phyloP scores from a whole-genome alignment of 1,140 invertebrate species.

The Psix sp. region DNA sequence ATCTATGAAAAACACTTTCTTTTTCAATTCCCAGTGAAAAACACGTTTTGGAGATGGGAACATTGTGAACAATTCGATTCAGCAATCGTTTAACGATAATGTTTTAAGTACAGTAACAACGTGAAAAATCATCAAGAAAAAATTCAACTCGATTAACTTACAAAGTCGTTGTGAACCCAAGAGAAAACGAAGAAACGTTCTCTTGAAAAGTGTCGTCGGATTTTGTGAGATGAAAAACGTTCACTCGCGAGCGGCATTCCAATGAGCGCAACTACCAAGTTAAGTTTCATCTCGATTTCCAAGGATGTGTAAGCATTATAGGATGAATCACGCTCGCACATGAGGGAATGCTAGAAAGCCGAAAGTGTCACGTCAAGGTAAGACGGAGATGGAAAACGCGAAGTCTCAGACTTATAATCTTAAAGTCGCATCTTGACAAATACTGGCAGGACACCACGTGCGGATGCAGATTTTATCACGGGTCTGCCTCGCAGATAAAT shows the following conservation, averaged over 20 bases:
- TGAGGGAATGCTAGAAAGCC: not conserved
- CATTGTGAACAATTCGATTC: too few relatives aligned
- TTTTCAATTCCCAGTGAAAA: too few relatives aligned
- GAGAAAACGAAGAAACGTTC: constrained; percentile 31
- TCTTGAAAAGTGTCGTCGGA: constrained; percentile 37
- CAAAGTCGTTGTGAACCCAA: constrained; percentile 24
- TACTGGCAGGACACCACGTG: constrained; percentile 72
- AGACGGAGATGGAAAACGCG: constrained; percentile 3
- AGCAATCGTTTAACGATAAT: not conserved
- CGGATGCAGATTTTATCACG: constrained; percentile 68
- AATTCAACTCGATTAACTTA: constrained; percentile 31
- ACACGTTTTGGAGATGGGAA: too few relatives aligned
- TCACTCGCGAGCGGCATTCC: constrained; percentile 24
- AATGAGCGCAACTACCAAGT: constrained; percentile 27
- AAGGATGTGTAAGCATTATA: constrained; percentile 7
- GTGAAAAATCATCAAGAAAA: constrained; percentile 1
- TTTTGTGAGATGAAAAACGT: constrained; percentile 48
- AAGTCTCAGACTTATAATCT: constrained; percentile 17
- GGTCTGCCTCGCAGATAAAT: constrained; percentile 59
- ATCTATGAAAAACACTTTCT: too few relatives aligned
- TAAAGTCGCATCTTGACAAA: constrained; percentile 69
- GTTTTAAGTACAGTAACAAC: not conserved
- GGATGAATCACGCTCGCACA: constrained; percentile 6
- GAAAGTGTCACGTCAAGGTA: constrained; percentile 7
- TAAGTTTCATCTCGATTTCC: constrained; percentile 50